These are phyloP conservation scores for Anableps anableps DNA, from an alignment of 2,797 vertebrate genomes.

Conservation along the genomic window DNA sequence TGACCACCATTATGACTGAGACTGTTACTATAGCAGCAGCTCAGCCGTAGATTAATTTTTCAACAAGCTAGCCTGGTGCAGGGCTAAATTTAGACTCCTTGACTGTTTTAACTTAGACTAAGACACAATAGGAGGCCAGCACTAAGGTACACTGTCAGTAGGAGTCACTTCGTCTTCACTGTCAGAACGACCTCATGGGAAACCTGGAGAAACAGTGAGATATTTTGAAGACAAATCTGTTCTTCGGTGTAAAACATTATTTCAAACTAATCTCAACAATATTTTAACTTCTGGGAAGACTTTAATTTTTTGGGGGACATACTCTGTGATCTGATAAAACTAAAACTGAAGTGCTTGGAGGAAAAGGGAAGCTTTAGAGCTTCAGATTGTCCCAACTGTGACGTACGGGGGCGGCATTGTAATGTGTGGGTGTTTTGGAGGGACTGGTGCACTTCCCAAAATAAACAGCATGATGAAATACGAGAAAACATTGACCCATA, in stretches of 20 bases:
- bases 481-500: neutral
- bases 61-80: constrained; percentile 58
- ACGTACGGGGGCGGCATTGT: neutral
- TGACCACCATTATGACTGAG: constrained; percentile 63
- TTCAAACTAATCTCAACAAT: neutral
- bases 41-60: constrained; percentile 74
- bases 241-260: neutral
- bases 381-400: neutral
- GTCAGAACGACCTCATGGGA: neutral
- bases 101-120: constrained; percentile 34
- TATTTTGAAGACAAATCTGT: neutral
- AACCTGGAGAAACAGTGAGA: neutral
- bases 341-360: neutral
- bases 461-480: no score
- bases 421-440: neutral
- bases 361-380: neutral
- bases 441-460: no score
- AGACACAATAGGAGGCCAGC: constrained; percentile 38
- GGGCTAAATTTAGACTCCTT: constrained; percentile 64
- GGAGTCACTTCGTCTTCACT: neutral
- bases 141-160: neutral
- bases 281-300: neutral
- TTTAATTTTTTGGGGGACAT: neutral
- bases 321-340: neutral
- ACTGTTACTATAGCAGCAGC: constrained; percentile 76